Evolutionary conservation across 53 echinoderm and acorn worm genomes (phyloP).

Genomic region (Crossaster papposus): DNA sequence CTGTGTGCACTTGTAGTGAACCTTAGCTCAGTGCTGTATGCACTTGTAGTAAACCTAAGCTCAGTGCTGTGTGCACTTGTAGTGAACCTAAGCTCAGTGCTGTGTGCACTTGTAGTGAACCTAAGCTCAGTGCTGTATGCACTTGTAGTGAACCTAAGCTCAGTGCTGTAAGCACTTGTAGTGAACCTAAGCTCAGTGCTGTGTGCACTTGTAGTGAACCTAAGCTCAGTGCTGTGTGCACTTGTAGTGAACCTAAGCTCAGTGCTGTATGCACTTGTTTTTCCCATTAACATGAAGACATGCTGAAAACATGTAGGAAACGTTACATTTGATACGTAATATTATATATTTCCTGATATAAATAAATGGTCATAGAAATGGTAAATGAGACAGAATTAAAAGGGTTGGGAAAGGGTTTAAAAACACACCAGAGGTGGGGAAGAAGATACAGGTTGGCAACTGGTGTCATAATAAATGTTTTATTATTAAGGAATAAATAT

Average conservation of each 20-base stretch:
- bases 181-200: too few species aligned
- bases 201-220: not conserved
- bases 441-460: not conserved
- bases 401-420: not conserved
- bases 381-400: not conserved
- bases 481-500: too few species aligned
- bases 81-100: not conserved
- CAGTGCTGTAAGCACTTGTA: not conserved
- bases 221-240: too few species aligned
- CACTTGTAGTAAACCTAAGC: too few species aligned
- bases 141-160: not conserved
- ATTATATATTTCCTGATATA: not conserved
- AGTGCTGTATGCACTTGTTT: not conserved
- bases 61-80: too few species aligned
- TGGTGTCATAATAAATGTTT: too few species aligned
- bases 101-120: not conserved
- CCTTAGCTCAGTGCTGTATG: not conserved
- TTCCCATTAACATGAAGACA: not conserved
- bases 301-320: not conserved
- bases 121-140: too few species aligned
- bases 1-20: too few species aligned
- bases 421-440: not conserved
- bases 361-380: not conserved
- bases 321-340: slow-evolving; percentile 23
- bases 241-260: slow-evolving; percentile 1